Evolutionary conservation across 2,888 invertebrate genomes (phyloP).

Genomic region (Aphodius granarius): DNA sequence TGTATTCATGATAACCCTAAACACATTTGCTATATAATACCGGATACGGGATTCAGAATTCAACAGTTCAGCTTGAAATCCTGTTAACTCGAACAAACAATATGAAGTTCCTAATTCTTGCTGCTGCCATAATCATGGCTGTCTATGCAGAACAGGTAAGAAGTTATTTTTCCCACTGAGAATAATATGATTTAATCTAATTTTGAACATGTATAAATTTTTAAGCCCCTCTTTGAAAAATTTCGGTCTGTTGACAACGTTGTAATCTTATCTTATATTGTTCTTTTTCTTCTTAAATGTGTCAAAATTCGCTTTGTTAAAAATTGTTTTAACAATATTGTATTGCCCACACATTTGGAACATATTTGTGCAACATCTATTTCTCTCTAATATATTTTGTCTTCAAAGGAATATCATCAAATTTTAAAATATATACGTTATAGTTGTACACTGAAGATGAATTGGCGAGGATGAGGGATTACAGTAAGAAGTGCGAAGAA

Average conservation of each 20-base stretch:
- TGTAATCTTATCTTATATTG: too few species aligned
- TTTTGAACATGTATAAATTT: too few species aligned
- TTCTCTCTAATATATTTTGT: too few species aligned
- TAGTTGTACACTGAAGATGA: neutral
- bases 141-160: constrained; percentile 23
- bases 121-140: constrained; percentile 18
- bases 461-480: neutral
- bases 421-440: neutral
- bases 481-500: neutral
- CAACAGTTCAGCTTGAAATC: neutral
- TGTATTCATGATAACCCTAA: neutral
- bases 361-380: too few species aligned
- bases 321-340: too few species aligned
- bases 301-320: too few species aligned
- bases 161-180: neutral
- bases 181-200: too few species aligned
- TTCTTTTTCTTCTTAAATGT: too few species aligned
- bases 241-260: too few species aligned
- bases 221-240: too few species aligned
- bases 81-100: neutral
- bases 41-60: neutral
- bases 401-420: too few species aligned
- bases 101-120: constrained; percentile 27
- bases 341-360: too few species aligned
- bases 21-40: neutral